Percentiles rank a stretch among this genome's conserved stretches.
These are phyloP conservation scores for Neuroscelio doddi DNA, from an alignment of 2,888 invertebrate species.

Conservation along the genomic window DNA sequence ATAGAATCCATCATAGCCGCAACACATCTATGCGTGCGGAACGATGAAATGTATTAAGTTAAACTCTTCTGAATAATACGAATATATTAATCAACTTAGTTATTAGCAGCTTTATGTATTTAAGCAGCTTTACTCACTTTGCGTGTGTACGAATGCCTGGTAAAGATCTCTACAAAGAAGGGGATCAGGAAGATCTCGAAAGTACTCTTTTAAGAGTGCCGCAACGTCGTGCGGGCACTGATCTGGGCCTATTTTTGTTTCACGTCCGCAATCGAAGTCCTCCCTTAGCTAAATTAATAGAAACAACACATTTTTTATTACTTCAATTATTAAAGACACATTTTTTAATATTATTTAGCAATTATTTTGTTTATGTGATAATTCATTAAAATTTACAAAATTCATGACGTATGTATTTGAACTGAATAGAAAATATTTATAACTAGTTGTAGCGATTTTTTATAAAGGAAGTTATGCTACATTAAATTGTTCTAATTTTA, in stretches of 20 bases:
- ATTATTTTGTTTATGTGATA: too few species aligned
- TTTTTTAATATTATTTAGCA: too few species aligned
- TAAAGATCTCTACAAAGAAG: constrained; percentile 92
- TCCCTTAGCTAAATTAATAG: constrained; percentile 82
- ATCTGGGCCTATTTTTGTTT: constrained; percentile 82
- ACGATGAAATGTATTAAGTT: too few species aligned
- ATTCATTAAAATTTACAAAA: too few species aligned
- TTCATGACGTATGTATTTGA: too few species aligned
- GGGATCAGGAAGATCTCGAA: constrained; percentile 93
- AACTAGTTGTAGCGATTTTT: too few species aligned
- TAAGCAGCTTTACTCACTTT: constrained; percentile 79
- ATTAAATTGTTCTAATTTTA: too few species aligned
- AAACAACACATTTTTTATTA: not conserved
- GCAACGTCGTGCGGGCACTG: constrained; percentile 96
- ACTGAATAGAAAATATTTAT: too few species aligned
- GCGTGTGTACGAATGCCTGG: constrained; percentile 90
- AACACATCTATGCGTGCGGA: too few species aligned
- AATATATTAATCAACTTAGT: constrained; percentile 13
- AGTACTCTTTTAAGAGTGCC: constrained; percentile 92
- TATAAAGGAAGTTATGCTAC: too few species aligned
- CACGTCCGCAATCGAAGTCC: constrained; percentile 89
- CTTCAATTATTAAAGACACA: too few species aligned
- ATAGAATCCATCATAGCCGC: too few species aligned
- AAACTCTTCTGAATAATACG: not conserved
- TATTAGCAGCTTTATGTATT: constrained; percentile 3